Base-by-base conservation (phyloP, 2,888 invertebrate genomes). In the Eucera pruinosa region DNA sequence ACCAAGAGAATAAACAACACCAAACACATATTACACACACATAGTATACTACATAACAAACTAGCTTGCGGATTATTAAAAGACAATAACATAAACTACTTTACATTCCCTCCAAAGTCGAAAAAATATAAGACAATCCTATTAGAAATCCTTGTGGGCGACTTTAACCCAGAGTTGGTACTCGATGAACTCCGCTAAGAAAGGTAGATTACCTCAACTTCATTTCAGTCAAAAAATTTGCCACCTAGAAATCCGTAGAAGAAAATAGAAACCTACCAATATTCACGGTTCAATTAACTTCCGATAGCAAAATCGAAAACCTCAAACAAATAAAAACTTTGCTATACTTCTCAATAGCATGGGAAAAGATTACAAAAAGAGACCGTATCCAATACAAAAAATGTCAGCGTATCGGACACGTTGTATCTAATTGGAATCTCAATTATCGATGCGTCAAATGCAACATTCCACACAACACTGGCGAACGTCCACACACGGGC, bases 391-490 rank as follows among this genome's bases (percentile, higher is more conserved):
- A 50, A n/a, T n/a, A n/a, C n/a, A n/a, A n/a, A n/a, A n/a, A n/a
- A n/a, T n/a, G n/a, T n/a, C n/a, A n/a, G n/a, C 25, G 80, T 9
- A 48, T 82, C 1, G 75, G 82, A 0, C 81, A 84, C 9, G 50
- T 62, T 5, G 78, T 80, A 0, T 2, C 33, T 0, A 84, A 81
- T 18, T 84, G 81, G 82, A n/a, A n/a, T n/a, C n/a, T n/a, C n/a
- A n/a, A n/a, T n/a, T n/a, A n/a, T n/a, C n/a, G n/a, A n/a, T n/a
- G 81, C 9, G 80, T 82, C 0, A 84, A 81, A 64, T 83, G 82
- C 11, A 47, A 61, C 0, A 3, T 23, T 0, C 23, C 20, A 0
- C 79, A 84, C 30, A 47, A 62, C 0, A 78, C 82, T 0, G 76
- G 78, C 0, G 47, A 74, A 1, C 81, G 81, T n/a, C n/a, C 39